phyloP scores from a whole-genome alignment of 2,888 invertebrate species.

The Laothoe populi region DNA sequence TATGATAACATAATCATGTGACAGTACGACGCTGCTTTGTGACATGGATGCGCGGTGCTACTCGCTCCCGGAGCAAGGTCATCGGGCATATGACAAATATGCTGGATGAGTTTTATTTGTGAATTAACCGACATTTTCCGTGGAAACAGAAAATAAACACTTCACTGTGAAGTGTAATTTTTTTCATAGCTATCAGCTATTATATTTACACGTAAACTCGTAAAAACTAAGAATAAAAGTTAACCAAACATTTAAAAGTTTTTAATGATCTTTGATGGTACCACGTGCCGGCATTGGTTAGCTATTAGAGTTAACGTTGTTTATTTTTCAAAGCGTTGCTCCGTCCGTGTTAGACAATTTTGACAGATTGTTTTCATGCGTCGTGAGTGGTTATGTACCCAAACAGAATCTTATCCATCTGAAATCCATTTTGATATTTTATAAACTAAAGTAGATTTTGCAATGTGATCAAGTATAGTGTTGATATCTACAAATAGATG shows the following conservation, averaged over 20 bases:
- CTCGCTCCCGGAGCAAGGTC: neutral
- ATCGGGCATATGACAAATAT: neutral
- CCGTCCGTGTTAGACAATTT: neutral
- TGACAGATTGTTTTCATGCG: slow-evolving; percentile 2
- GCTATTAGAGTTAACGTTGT: neutral
- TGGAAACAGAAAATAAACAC: neutral
- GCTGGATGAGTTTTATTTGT: slow-evolving; percentile 11
- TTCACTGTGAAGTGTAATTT: neutral
- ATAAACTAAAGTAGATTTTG: too few species aligned
- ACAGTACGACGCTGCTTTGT: neutral
- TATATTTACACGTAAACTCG: neutral
- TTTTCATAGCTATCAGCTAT: too few species aligned
- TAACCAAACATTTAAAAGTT: slow-evolving; percentile 1
- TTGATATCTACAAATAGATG: too few species aligned
- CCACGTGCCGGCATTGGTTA: slow-evolving; percentile 1
- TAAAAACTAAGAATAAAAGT: neutral
- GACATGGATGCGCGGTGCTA: neutral
- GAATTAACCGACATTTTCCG: neutral
- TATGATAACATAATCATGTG: slow-evolving; percentile 20
- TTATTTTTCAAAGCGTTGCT: slow-evolving; percentile 8
- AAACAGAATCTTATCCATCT: neutral
- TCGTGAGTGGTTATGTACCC: neutral
- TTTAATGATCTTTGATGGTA: neutral
- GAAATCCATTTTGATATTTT: neutral
- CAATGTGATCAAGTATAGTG: too few species aligned